Base-by-base conservation (phyloP, 2,888 invertebrate species). In the Ormia ochracea region DNA sequence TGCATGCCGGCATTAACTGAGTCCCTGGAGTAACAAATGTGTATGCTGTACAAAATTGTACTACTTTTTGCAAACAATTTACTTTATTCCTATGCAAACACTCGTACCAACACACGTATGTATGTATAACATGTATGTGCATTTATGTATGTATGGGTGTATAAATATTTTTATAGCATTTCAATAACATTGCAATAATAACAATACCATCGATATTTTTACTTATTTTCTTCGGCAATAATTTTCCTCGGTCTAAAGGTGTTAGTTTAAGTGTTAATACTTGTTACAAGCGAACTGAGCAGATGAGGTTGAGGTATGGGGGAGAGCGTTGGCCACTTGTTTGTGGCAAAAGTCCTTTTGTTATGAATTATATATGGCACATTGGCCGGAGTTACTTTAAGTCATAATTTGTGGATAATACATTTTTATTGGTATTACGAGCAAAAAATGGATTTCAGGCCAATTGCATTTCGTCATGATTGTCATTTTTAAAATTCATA, bases 21-120 rank as follows among this genome's bases (percentile, higher is more conserved):
- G 41, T 80, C 80, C 80, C 80, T 58, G n/a, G 76, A 68, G 80
- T 72, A 75, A 69, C 63, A 68, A 70, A 70, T 66, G 72, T 14
- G 10, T 33, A 21, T 59, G 21, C 28, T 72, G 4, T 52, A 41
- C n/a, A 41, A 61, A 26, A 31, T 66, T 54, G 14, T 10, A 12
- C 4, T 38, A n/a, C 43, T 66, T 50, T 48, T 68, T 45, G 28
- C 61, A 68, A 61, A 61, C 52, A 68, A 45, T 79, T 72, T 78
- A 33, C 63, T 69, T 59, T 45, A 17, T 21, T 45, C 31, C 23
- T 33, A 26, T 54, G 10, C 21, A 31, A 14, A 14, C 9, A 23
- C 6, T 9, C 23, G n/a, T n/a, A n/a, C n/a, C n/a, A n/a, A n/a
- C n/a, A n/a, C n/a, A n/a, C n/a, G n/a, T n/a, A n/a, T n/a, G n/a